Evolutionary conservation across 2,113 vertebrate genomes (phyloP).

Genomic region (Crypturellus undulatus): DNA sequence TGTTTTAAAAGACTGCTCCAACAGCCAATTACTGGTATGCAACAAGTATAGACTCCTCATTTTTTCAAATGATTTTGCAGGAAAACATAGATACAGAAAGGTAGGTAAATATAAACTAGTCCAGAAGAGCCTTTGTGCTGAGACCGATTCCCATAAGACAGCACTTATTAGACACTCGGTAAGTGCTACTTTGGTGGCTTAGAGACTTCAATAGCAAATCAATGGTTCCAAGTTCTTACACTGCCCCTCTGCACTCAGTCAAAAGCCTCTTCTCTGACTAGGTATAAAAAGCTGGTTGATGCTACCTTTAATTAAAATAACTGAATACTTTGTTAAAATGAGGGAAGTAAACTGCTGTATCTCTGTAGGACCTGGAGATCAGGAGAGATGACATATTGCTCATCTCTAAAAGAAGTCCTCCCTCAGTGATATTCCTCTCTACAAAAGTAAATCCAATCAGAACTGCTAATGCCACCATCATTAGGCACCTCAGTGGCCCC

Average conservation of each 20-base stretch:
- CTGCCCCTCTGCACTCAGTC: not conserved
- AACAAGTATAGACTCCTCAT: rapidly evolving
- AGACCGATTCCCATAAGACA: not conserved
- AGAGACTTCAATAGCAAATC: not conserved
- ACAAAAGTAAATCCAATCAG: not conserved
- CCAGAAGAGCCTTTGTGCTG: not conserved
- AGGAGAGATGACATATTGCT: not conserved
- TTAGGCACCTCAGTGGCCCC: not conserved
- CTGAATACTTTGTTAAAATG: not conserved
- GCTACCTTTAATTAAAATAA: not conserved
- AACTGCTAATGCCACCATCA: not conserved
- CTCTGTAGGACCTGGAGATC: not conserved
- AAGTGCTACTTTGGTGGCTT: not conserved
- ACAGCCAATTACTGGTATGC: not conserved
- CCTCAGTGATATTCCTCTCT: not conserved
- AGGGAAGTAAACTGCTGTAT: not conserved
- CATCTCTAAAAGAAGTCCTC: not conserved
- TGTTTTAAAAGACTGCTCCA: not conserved
- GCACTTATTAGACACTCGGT: not conserved
- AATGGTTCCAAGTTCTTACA: not conserved
- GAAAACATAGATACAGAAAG: not conserved
- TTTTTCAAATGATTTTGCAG: not conserved
- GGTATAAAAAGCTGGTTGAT: not conserved
- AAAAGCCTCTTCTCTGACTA: not conserved
- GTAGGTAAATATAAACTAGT: not conserved